Conservation (phyloP, 2,797 vertebrate genomes). For the Arctocebus calabarensis region DNA sequence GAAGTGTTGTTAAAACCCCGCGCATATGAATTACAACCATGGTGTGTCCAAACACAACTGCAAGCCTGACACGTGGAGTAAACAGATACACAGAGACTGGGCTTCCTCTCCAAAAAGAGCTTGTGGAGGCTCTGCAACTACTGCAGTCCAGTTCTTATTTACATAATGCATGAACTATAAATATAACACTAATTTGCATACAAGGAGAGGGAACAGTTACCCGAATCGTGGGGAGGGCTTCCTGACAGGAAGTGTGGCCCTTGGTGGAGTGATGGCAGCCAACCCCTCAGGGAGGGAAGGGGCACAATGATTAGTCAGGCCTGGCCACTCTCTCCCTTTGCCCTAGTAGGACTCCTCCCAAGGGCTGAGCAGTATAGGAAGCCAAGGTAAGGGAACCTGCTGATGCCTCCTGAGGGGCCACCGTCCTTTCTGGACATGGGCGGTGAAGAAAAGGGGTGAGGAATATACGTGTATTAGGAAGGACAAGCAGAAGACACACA, state of each 20-base stretch:
- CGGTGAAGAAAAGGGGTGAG: neutral
- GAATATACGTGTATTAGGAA: neutral
- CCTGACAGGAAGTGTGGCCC: neutral
- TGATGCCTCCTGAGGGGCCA: neutral
- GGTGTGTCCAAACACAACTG: slow-evolving; percentile 75
- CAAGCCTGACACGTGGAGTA: slow-evolving; percentile 51
- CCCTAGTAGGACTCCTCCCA: neutral
- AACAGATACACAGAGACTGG: neutral
- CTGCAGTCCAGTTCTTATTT: slow-evolving; percentile 15
- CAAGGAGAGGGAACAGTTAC: neutral
- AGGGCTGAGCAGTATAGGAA: neutral
- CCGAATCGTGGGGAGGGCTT: neutral
- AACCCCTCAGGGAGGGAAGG: neutral
- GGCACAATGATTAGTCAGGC: neutral
- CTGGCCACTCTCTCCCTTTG: neutral
- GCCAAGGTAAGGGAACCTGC: neutral
- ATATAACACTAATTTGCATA: neutral
- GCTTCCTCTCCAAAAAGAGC: slow-evolving; percentile 7
- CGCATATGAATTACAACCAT: slow-evolving; percentile 71
- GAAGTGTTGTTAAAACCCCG: slow-evolving; percentile 75
- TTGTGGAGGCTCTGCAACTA: neutral
- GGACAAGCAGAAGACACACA: neutral
- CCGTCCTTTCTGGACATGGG: neutral
- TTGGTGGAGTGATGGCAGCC: neutral
- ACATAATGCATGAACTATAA: slow-evolving; percentile 2